phyloP scores from a whole-genome alignment of 2,888 invertebrate genomes.

The Chelonus formosanus region DNA sequence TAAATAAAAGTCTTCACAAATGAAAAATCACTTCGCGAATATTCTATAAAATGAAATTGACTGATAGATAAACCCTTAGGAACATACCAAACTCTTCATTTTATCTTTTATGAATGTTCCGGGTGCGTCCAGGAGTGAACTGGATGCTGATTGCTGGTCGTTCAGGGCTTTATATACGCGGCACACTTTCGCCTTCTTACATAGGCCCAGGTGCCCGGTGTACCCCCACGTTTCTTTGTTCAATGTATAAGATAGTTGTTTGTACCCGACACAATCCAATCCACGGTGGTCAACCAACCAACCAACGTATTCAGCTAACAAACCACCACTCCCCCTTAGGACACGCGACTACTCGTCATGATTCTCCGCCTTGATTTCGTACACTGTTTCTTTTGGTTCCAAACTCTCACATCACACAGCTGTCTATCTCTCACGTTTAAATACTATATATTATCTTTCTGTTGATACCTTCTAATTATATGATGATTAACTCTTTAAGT shows the following conservation, averaged over 20 bases:
- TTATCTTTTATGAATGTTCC: constrained; percentile 63
- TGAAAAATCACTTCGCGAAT: constrained; percentile 20
- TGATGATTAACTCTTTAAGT: too few relatives aligned
- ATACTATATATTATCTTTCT: background rate
- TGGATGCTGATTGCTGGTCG: constrained; percentile 68
- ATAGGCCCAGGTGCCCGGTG: constrained; percentile 50
- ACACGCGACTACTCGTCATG: constrained; percentile 47
- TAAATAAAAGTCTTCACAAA: background rate
- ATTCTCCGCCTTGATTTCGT: constrained; percentile 42
- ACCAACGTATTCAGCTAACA: constrained; percentile 36
- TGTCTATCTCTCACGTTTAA: too few relatives aligned
- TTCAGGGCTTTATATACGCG: constrained; percentile 70
- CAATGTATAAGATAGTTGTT: constrained; percentile 56
- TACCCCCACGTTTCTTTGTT: constrained; percentile 55
- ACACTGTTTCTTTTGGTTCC: constrained; percentile 35
- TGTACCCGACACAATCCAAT: constrained; percentile 34
- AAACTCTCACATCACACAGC: background rate
- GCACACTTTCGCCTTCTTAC: constrained; percentile 69
- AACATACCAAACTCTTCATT: constrained; percentile 64
- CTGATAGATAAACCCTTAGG: constrained; percentile 20
- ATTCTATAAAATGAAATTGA: too few relatives aligned
- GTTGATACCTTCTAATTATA: too few relatives aligned
- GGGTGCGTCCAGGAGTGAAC: constrained; percentile 70
- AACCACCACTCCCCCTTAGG: constrained; percentile 60
- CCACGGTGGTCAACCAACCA: constrained; percentile 34